phyloP scores from a whole-genome alignment of 2,113 vertebrate genomes.

The Cyprinodon tularosa region DNA sequence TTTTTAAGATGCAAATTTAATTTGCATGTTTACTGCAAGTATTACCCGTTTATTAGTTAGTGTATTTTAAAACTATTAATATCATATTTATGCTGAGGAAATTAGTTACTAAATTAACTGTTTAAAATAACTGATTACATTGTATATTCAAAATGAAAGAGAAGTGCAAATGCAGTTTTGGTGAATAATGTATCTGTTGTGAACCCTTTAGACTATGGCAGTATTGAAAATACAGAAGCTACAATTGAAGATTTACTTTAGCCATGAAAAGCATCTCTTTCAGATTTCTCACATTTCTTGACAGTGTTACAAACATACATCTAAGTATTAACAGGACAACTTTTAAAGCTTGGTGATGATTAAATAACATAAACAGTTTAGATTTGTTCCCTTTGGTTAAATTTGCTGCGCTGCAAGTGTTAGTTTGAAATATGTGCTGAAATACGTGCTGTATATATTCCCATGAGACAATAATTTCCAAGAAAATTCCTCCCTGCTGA shows the following conservation, averaged over 20 bases:
- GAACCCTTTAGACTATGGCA: conserved; percentile 13
- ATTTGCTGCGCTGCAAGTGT: conserved; percentile 40
- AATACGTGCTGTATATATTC: conserved; percentile 54
- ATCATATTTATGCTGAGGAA: conserved; percentile 52
- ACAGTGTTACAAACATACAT: conserved; percentile 35
- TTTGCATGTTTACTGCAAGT: conserved; percentile 44
- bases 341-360: conserved; percentile 69
- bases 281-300: conserved; percentile 17
- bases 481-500: conserved; percentile 63
- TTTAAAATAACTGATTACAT: conserved; percentile 66
- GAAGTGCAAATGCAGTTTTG: conserved; percentile 50
- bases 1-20: conserved; percentile 52
- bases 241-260: conserved; percentile 7
- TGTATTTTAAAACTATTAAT: conserved; percentile 55
- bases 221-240: conserved; percentile 54
- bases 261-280: conserved; percentile 40
- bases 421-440: conserved; percentile 68
- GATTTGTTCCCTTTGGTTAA: conserved; percentile 55
- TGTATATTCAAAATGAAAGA: conserved; percentile 59
- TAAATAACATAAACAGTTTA: conserved; percentile 74
- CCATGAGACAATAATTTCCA: conserved; percentile 62
- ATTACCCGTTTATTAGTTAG: conserved; percentile 61
- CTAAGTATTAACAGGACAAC: conserved; percentile 51
- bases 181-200: conserved; percentile 59
- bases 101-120: conserved; percentile 38